Evolutionary conservation across 2,113 vertebrate species (phyloP).

Genomic region (Myodes glareolus): DNA sequence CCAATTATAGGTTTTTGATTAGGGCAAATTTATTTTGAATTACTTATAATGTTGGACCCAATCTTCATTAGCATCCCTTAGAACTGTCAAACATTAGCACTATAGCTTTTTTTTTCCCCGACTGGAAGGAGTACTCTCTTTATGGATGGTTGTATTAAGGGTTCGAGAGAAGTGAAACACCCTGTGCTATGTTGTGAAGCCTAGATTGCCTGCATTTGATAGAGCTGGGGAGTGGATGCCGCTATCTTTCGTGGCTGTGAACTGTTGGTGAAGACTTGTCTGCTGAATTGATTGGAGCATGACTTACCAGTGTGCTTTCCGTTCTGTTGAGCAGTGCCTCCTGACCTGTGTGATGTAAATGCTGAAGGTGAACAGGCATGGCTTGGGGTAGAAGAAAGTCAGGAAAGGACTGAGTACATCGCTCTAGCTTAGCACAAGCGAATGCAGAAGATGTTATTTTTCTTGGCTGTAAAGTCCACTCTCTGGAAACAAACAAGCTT

Average conservation of each 20-base stretch:
- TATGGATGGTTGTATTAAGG: neutral
- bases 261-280: neutral
- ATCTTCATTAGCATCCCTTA: slow-evolving; percentile 42
- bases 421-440: neutral
- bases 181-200: neutral
- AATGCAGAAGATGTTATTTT: slow-evolving; percentile 47
- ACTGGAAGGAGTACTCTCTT: slow-evolving; percentile 4
- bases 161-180: neutral
- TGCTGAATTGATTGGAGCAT: neutral
- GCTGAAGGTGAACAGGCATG: neutral
- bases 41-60: slow-evolving; percentile 17
- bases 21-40: slow-evolving; percentile 68
- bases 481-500: slow-evolving; percentile 70
- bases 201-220: neutral
- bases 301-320: neutral
- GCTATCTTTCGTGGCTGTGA: neutral
- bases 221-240: neutral
- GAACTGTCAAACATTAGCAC: slow-evolving; percentile 34
- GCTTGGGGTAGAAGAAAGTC: neutral
- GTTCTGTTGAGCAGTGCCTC: neutral
- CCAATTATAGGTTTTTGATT: slow-evolving; percentile 64
- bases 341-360: neutral
- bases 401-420: slow-evolving; percentile 54
- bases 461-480: slow-evolving; percentile 58
- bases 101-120: neutral